Evolutionary conservation across 2,888 invertebrate genomes (phyloP).

Genomic region (Machimus atricapillus): DNA sequence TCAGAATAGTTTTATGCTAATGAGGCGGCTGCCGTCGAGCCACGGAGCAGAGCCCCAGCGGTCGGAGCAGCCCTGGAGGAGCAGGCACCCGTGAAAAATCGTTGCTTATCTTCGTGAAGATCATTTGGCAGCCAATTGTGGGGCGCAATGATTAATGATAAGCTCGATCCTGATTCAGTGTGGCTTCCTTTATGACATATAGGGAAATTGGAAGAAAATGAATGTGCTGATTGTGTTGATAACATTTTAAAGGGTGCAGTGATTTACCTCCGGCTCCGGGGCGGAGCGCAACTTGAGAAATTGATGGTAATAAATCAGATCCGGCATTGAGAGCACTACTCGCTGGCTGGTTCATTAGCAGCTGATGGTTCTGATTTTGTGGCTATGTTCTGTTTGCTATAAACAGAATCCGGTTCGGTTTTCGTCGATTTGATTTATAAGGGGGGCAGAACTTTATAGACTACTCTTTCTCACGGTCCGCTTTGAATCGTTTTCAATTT

Average conservation of each 20-base stretch:
- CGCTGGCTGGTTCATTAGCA: neutral
- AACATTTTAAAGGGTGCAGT: neutral
- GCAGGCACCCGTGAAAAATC: slow-evolving; percentile 1
- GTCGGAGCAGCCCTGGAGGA: neutral
- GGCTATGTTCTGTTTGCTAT: neutral
- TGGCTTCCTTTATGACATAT: neutral
- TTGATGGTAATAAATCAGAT: neutral
- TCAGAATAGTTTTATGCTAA: slow-evolving; percentile 35
- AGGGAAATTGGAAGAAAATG: neutral
- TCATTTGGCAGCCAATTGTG: slow-evolving; percentile 32
- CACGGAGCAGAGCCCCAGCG: neutral
- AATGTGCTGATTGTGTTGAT: neutral
- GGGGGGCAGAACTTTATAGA: neutral
- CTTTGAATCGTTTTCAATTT: neutral
- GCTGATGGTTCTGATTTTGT: neutral
- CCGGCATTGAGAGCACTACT: neutral
- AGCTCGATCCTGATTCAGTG: neutral
- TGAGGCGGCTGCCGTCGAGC: neutral
- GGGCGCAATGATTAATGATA: slow-evolving; percentile 13
- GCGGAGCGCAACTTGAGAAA: neutral
- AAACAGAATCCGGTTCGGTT: neutral
- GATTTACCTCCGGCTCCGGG: neutral
- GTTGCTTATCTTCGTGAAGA: slow-evolving; percentile 7
- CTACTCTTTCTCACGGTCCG: neutral
- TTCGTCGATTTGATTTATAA: neutral